These are phyloP conservation scores for Dendrocopos noguchii DNA, from an alignment of 2,113 vertebrate genomes.

Conservation along the genomic window DNA sequence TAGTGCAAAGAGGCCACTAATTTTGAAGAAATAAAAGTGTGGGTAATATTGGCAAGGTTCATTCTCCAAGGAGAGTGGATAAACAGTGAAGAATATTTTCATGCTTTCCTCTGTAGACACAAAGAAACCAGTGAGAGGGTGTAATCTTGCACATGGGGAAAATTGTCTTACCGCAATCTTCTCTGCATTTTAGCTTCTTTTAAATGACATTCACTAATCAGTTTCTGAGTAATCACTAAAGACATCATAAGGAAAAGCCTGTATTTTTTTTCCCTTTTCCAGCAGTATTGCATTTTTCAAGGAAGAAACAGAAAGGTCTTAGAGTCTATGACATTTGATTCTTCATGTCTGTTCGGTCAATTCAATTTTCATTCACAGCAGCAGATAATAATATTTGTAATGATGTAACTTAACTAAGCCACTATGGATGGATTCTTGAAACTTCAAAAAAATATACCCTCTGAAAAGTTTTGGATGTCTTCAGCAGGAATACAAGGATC, in stretches of 20 bases:
- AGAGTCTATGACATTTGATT: not conserved
- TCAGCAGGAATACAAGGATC: not conserved
- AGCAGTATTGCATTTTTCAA: not conserved
- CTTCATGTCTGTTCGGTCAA: not conserved
- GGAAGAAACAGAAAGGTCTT: not conserved
- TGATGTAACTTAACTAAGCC: not conserved
- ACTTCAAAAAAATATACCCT: not conserved
- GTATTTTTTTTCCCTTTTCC: not conserved
- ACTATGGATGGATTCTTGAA: not conserved
- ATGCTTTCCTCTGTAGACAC: not conserved
- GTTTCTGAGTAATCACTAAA: not conserved
- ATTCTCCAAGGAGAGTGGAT: not conserved
- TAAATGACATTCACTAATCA: not conserved
- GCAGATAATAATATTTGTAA: not conserved
- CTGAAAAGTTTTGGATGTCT: not conserved
- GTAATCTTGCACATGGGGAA: not conserved
- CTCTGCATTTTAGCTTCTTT: not conserved
- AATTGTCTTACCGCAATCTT: not conserved
- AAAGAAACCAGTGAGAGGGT: not conserved
- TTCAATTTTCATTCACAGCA: not conserved
- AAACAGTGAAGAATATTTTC: accelerated
- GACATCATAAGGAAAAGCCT: not conserved
- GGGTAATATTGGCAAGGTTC: not conserved
- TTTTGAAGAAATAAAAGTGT: not conserved
- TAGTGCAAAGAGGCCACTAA: not conserved